Conservation (phyloP, 1,140 invertebrate genomes). For the Ridgeia piscesae region DNA sequence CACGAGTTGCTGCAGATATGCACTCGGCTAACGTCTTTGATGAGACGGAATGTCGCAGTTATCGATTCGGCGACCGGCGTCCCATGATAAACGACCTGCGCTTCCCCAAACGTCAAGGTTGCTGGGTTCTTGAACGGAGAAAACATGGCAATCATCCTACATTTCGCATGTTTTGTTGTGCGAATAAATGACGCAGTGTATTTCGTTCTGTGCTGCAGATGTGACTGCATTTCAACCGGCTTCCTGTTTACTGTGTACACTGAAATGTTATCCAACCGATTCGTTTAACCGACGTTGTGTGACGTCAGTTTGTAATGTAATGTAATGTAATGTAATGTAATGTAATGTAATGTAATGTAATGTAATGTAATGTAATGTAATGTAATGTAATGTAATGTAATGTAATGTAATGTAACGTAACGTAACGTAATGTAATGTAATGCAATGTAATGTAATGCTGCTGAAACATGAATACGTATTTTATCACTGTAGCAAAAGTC, state of each 20-base stretch:
- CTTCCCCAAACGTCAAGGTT: neutral
- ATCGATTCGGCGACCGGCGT: neutral
- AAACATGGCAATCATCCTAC: neutral
- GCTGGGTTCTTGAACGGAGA: neutral
- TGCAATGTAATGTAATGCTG: too few species aligned
- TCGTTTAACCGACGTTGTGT: too few species aligned
- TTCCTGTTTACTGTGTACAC: neutral
- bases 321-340: too few species aligned
- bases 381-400: too few species aligned
- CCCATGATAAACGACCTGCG: neutral
- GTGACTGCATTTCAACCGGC: neutral
- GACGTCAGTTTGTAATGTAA: too few species aligned
- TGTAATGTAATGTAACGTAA: too few species aligned
- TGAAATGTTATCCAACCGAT: neutral
- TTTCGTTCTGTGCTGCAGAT: neutral
- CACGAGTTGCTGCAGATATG: neutral
- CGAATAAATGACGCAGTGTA: neutral
- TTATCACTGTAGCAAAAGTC: too few species aligned
- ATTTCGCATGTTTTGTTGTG: neutral
- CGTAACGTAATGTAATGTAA: too few species aligned
- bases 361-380: too few species aligned
- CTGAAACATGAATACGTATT: too few species aligned
- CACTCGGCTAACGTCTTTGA: neutral
- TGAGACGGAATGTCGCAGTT: neutral
- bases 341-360: too few species aligned